Percentiles rank a stretch among this genome's conserved stretches.
Evolutionary conservation across 2,888 invertebrate species (phyloP).

Genomic region (Ganaspis brasiliensis): DNA sequence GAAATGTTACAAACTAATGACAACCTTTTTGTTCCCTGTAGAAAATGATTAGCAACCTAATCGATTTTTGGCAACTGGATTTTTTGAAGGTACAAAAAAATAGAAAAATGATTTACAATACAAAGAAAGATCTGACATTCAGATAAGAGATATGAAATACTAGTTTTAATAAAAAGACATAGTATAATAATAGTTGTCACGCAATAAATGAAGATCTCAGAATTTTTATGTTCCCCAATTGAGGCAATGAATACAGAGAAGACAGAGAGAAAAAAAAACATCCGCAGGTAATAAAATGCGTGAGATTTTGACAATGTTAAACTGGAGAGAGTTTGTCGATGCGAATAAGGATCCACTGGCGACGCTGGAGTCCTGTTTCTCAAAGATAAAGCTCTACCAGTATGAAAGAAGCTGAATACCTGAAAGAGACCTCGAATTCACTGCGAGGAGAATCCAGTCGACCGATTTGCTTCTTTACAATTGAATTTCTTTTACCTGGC

Average conservation of each 20-base stretch:
- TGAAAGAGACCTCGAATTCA: slow-evolving; percentile 46
- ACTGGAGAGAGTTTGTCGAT: slow-evolving; percentile 24
- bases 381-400: slow-evolving; percentile 12
- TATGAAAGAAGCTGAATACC: slow-evolving; percentile 57
- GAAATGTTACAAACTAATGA: slow-evolving; percentile 22
- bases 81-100: too few relatives aligned
- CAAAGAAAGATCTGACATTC: too few relatives aligned
- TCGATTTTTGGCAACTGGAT: too few relatives aligned
- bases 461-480: slow-evolving; percentile 60
- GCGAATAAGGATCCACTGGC: slow-evolving; percentile 34
- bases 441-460: slow-evolving; percentile 52
- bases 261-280: not conserved
- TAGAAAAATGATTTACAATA: too few relatives aligned
- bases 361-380: slow-evolving; percentile 5
- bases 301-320: slow-evolving; percentile 34
- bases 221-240: not conserved
- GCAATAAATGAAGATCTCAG: slow-evolving; percentile 26
- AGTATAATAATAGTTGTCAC: slow-evolving; percentile 6
- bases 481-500: slow-evolving; percentile 63
- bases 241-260: not conserved
- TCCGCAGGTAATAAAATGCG: slow-evolving; percentile 22
- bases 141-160: not conserved
- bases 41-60: too few relatives aligned
- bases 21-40: slow-evolving; percentile 18
- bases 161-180: not conserved